Evolutionary conservation across 2,888 invertebrate genomes (phyloP).

Genomic region (Eudemis profundana): DNA sequence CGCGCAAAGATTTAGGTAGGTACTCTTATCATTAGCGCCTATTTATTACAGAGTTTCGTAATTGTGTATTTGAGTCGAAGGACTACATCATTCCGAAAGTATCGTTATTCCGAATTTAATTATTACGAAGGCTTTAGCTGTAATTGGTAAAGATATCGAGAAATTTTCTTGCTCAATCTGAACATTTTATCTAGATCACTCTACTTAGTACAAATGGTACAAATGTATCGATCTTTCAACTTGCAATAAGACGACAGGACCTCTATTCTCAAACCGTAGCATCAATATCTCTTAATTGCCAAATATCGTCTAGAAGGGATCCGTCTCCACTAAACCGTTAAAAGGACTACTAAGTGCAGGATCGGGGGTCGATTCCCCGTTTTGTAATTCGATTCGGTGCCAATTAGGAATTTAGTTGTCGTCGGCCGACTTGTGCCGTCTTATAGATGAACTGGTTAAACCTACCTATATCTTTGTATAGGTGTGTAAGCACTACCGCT

Average conservation of each 20-base stretch:
- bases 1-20: too few species aligned
- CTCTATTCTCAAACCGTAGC: slow-evolving; percentile 41
- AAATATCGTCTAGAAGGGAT: slow-evolving; percentile 80
- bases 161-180: too few species aligned
- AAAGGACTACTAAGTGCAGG: slow-evolving; percentile 82
- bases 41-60: too few species aligned
- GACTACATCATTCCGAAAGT: too few species aligned
- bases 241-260: slow-evolving; percentile 9
- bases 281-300: slow-evolving; percentile 77
- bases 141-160: too few species aligned
- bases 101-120: too few species aligned
- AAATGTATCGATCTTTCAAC: not conserved
- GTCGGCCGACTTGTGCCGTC: slow-evolving; percentile 64
- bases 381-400: slow-evolving; percentile 81
- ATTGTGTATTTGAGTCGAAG: too few species aligned
- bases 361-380: slow-evolving; percentile 82
- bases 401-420: slow-evolving; percentile 83
- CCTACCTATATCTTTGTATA: slow-evolving; percentile 13
- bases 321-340: slow-evolving; percentile 83
- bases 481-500: slow-evolving; percentile 21
- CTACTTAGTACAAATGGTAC: not conserved
- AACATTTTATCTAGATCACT: not conserved
- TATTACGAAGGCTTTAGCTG: too few species aligned
- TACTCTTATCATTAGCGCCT: too few species aligned
- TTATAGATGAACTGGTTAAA: slow-evolving; percentile 52